Conservation (phyloP, 2,113 vertebrate species). For the Cercopithecus mona region DNA sequence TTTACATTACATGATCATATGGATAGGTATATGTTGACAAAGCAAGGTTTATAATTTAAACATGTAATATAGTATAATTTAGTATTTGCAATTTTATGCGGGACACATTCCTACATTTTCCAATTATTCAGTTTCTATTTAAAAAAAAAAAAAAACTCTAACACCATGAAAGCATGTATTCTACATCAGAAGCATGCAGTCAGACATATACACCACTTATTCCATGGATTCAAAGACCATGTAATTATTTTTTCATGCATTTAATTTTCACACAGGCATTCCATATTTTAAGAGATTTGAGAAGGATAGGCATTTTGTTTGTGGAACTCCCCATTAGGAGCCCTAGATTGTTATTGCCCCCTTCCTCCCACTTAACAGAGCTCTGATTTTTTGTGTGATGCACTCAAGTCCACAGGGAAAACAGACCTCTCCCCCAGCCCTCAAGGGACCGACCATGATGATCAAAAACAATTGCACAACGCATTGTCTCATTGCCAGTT, state of each 20-base stretch:
- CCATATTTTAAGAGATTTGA: neutral
- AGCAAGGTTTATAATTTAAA: neutral
- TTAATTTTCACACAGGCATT: neutral
- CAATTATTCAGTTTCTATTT: neutral
- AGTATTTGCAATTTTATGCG: neutral
- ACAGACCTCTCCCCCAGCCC: neutral
- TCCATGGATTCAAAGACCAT: neutral
- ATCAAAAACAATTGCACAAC: neutral
- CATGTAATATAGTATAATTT: neutral
- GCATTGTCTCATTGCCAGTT: neutral
- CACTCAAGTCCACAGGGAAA: neutral
- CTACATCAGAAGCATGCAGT: neutral
- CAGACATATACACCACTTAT: neutral
- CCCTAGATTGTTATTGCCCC: neutral
- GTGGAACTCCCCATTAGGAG: neutral
- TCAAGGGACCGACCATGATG: neutral
- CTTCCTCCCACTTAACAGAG: neutral
- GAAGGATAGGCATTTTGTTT: neutral
- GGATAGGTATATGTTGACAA: neutral
- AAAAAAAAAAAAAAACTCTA: neutral
- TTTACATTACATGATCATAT: neutral
- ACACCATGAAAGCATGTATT: neutral
- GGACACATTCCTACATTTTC: neutral
- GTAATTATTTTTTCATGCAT: neutral
- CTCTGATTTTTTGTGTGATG: neutral